Percentiles rank a stretch among this genome's conserved stretches.
phyloP scores from a whole-genome alignment of 2,888 invertebrate species.

The Sphaeridia pumilis region DNA sequence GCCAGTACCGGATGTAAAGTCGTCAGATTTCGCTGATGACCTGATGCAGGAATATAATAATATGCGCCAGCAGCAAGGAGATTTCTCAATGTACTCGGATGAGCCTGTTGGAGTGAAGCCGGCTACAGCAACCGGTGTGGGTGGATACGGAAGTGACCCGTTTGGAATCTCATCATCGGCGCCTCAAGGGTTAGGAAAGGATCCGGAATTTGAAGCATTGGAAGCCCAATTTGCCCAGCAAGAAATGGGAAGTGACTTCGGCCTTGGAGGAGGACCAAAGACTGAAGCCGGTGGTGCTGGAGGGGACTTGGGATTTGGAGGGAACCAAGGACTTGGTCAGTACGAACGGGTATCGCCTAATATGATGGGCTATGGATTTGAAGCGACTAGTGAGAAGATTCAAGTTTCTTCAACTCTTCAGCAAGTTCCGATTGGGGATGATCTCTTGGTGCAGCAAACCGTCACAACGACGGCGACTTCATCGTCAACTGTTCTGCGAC shows the following conservation, averaged over 20 bases:
- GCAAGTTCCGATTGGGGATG: constrained; percentile 7
- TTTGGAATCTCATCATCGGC: neutral
- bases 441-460: neutral
- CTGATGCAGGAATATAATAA: constrained; percentile 24
- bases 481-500: no score
- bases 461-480: no score
- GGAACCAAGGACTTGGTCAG: constrained; percentile 15
- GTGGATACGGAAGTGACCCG: neutral
- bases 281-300: neutral
- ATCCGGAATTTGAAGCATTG: neutral
- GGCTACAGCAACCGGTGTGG: neutral
- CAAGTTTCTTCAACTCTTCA: neutral
- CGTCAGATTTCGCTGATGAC: constrained; percentile 19
- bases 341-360: constrained; percentile 25
- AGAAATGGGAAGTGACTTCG: neutral
- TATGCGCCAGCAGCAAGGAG: constrained; percentile 25
- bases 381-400: neutral
- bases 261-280: neutral
- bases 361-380: constrained; percentile 20
- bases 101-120: constrained; percentile 8
- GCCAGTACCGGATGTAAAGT: neutral
- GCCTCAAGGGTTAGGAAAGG: neutral
- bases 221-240: neutral
- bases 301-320: no score
- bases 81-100: constrained; percentile 23